Evolutionary conservation across 1,140 invertebrate species (phyloP).

Genomic region (Laupala kohalensis): DNA sequence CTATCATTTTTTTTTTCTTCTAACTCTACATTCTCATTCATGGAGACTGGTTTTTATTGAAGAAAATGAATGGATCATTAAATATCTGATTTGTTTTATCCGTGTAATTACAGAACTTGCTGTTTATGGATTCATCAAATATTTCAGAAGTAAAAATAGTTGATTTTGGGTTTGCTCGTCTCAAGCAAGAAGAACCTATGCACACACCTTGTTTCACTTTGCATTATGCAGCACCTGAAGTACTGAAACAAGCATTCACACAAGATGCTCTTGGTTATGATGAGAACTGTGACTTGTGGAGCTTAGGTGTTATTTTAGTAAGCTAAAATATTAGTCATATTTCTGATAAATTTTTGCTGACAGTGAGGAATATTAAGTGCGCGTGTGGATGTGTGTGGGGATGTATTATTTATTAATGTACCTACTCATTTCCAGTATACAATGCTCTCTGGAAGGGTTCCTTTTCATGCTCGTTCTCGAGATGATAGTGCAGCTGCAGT

Average conservation of each 20-base stretch:
- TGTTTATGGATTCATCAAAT: slow-evolving; percentile 48
- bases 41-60: too few species aligned
- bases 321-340: slow-evolving; percentile 18
- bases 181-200: slow-evolving; percentile 49
- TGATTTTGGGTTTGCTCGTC: slow-evolving; percentile 80
- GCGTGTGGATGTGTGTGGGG: not conserved
- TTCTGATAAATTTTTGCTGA: not conserved
- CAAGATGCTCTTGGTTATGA: slow-evolving; percentile 51
- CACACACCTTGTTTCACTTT: slow-evolving; percentile 79
- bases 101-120: slow-evolving; percentile 45
- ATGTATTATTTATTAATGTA: not conserved
- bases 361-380: not conserved
- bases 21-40: too few species aligned
- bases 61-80: too few species aligned
- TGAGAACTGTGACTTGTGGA: slow-evolving; percentile 86
- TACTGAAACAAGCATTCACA: slow-evolving; percentile 44
- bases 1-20: not conserved
- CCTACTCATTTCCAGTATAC: slow-evolving; percentile 47
- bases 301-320: slow-evolving; percentile 73
- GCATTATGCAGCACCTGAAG: slow-evolving; percentile 84
- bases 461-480: slow-evolving; percentile 54
- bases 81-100: too few species aligned
- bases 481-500: slow-evolving; percentile 59
- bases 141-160: slow-evolving; percentile 67
- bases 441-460: slow-evolving; percentile 72